A percentile compares a stretch with the other conserved stretches of the same genome.
Conservation (phyloP, 37 sponge, comb jelly and placozoan species). For the Hormiphora californensis region DNA sequence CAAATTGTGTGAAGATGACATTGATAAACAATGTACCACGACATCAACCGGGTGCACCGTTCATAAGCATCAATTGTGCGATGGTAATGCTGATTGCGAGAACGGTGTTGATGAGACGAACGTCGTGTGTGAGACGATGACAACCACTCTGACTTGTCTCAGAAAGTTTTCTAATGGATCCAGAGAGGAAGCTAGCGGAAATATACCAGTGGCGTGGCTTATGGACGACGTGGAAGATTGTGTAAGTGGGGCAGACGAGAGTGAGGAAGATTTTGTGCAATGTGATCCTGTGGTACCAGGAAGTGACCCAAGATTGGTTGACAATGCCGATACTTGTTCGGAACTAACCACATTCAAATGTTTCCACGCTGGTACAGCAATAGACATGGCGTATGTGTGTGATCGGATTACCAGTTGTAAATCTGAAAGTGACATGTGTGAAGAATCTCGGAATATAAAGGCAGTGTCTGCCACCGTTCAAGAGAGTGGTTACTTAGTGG, state of each 20-base stretch:
- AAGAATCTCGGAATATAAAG: background rate
- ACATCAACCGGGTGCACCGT: background rate
- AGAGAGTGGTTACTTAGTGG: too few relatives aligned
- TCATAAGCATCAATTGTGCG: conserved; percentile 10
- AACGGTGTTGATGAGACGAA: background rate
- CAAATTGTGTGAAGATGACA: background rate
- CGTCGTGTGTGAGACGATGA: background rate
- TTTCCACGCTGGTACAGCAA: background rate
- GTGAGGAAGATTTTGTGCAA: background rate
- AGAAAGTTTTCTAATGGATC: background rate
- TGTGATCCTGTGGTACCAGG: background rate
- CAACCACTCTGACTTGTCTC: background rate
- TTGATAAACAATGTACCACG: background rate
- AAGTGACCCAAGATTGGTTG: background rate
- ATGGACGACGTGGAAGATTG: background rate
- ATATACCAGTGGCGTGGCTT: background rate
- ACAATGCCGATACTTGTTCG: background rate
- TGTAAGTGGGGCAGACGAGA: background rate
- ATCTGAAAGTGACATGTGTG: background rate
- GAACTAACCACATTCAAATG: background rate
- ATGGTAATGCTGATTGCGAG: background rate
- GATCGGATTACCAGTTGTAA: background rate
- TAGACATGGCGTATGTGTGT: conserved; percentile 9
- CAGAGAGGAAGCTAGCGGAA: background rate
- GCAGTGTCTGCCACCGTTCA: background rate